phyloP scores from a whole-genome alignment of 2,888 invertebrate genomes.

The Resseliella maxima region DNA sequence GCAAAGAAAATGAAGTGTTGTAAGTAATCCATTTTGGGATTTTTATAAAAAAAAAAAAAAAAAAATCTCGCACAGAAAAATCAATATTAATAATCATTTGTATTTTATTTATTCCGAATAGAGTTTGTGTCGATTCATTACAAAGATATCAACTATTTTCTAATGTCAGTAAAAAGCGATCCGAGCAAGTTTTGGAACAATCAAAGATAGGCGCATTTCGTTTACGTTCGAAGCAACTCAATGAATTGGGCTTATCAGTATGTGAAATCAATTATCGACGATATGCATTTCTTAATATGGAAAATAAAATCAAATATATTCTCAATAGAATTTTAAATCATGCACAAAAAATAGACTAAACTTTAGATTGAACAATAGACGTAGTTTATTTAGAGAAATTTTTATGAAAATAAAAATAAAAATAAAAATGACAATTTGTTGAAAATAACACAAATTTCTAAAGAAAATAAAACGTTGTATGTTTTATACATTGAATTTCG shows the following conservation, averaged over 20 bases:
- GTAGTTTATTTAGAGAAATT: too few species aligned
- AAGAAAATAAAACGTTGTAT: too few species aligned
- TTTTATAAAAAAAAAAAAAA: background rate
- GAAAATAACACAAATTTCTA: too few species aligned
- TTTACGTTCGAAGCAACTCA: background rate
- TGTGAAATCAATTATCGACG: background rate
- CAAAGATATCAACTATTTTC: background rate
- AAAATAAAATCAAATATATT: background rate
- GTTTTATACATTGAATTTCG: too few species aligned
- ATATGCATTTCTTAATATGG: background rate
- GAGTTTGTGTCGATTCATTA: background rate
- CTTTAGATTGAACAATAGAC: background rate
- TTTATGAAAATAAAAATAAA: background rate
- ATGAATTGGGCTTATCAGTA: background rate
- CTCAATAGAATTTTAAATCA: background rate
- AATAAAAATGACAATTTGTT: background rate
- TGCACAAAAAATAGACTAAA: background rate
- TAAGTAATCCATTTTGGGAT: background rate
- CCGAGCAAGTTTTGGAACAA: too few species aligned
- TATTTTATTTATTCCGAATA: background rate
- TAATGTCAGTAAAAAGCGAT: background rate
- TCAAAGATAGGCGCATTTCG: slow-evolving; percentile 10
- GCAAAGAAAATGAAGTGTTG: background rate
- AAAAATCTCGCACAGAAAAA: background rate
- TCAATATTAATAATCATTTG: background rate